These are phyloP conservation scores for Sebastes diaconus DNA, from an alignment of 2,797 vertebrate genomes.

Conservation along the genomic window DNA sequence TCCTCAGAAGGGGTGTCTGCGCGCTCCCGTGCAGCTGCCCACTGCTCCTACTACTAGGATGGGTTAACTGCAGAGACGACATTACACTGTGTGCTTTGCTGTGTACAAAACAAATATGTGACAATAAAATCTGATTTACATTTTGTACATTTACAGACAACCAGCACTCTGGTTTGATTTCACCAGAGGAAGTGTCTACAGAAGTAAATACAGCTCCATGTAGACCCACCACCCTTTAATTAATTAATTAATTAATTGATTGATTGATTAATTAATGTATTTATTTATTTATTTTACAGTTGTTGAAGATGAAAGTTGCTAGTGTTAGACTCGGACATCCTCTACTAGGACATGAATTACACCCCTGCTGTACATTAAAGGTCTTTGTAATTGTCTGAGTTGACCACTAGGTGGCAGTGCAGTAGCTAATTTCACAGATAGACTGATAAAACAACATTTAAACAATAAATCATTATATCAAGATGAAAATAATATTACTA, in stretches of 20 bases:
- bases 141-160: no score
- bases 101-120: no score
- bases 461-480: background rate
- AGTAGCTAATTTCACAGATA: rapidly evolving
- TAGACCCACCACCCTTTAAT: no score
- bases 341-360: no score
- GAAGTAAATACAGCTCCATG: background rate
- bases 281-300: background rate
- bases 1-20: slow-evolving; percentile 13
- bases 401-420: slow-evolving; percentile 45
- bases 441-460: background rate
- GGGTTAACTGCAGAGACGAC: no score
- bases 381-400: background rate
- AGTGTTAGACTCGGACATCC: background rate
- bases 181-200: background rate
- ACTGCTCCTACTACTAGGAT: no score
- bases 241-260: no score
- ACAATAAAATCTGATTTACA: no score
- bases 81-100: no score
- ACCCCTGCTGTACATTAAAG: no score
- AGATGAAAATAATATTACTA: rapidly evolving
- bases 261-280: no score
- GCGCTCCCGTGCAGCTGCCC: slow-evolving; percentile 40
- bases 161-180: background rate
- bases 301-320: background rate